These are phyloP conservation scores for Oreonectes daqikongensis DNA, from an alignment of 2,797 vertebrate genomes.

Conservation along the genomic window DNA sequence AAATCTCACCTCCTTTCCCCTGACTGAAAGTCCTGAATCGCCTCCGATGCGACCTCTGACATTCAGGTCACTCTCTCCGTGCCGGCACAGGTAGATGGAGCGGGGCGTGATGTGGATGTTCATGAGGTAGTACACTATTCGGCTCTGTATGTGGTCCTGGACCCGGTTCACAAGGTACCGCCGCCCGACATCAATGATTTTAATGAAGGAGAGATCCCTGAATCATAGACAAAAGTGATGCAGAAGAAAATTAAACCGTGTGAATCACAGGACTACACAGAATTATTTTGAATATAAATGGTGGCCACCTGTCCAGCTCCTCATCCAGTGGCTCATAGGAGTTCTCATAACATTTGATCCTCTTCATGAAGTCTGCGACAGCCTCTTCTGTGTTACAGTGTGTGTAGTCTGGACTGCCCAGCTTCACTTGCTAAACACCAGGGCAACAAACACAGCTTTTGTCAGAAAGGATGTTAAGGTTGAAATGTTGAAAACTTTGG, in stretches of 20 bases:
- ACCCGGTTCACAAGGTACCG: slow-evolving; percentile 95
- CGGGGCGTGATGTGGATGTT: slow-evolving; percentile 98
- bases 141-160: slow-evolving; percentile 96
- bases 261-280: not conserved
- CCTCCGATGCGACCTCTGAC: slow-evolving; percentile 94
- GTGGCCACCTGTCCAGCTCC: slow-evolving; percentile 87
- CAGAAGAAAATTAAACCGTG: not conserved
- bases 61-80: slow-evolving; percentile 96
- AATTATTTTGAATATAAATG: not conserved
- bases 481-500: too few relatives aligned
- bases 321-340: slow-evolving; percentile 93
- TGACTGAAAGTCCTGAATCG: slow-evolving; percentile 88
- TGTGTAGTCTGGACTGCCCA: slow-evolving; percentile 94
- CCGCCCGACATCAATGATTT: slow-evolving; percentile 97
- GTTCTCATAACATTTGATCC: slow-evolving; percentile 96
- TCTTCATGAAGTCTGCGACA: slow-evolving; percentile 94
- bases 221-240: slow-evolving; percentile 17
- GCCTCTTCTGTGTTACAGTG: slow-evolving; percentile 93
- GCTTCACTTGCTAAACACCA: slow-evolving; percentile 90
- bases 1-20: slow-evolving; percentile 83
- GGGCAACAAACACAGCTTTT: not conserved
- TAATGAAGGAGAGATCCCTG: slow-evolving; percentile 97
- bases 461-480: not conserved
- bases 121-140: slow-evolving; percentile 99
- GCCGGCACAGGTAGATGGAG: slow-evolving; percentile 97